A percentile compares a stretch with the other conserved stretches of the same genome.
These are phyloP conservation scores for Forbesichthys agassizii DNA, from an alignment of 2,113 vertebrate genomes.

Conservation along the genomic window DNA sequence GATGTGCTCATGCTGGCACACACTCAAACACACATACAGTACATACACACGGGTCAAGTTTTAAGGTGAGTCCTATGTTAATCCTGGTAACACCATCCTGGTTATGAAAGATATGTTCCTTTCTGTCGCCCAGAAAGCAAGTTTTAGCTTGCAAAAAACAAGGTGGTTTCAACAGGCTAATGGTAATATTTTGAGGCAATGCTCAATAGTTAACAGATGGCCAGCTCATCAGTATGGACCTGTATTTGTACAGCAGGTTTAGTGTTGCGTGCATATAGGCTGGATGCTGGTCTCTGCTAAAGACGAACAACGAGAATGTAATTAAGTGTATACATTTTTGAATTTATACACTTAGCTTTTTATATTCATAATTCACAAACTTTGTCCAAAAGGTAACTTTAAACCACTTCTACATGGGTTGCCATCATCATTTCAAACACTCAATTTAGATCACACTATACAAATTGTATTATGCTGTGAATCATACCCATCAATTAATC, in stretches of 20 bases:
- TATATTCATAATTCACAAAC: slow-evolving; percentile 19
- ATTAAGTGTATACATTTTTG: neutral
- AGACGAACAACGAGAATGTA: neutral
- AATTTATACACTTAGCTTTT: slow-evolving; percentile 57
- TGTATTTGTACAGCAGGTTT: slow-evolving; percentile 37
- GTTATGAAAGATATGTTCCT: too few relatives aligned
- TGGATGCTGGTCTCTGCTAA: slow-evolving; percentile 36
- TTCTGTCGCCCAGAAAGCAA: too few relatives aligned
- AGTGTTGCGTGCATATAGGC: slow-evolving; percentile 34
- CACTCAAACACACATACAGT: neutral
- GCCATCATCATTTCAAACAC: neutral
- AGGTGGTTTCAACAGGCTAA: slow-evolving; percentile 29
- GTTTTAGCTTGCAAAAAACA: too few relatives aligned
- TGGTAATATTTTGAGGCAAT: slow-evolving; percentile 43
- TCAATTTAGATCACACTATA: neutral
- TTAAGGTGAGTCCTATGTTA: neutral
- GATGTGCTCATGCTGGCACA: neutral
- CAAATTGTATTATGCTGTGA: neutral
- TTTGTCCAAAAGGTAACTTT: slow-evolving; percentile 6
- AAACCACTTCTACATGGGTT: neutral
- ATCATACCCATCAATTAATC: neutral
- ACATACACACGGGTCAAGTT: slow-evolving; percentile 5
- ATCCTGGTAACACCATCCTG: too few relatives aligned
- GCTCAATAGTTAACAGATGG: slow-evolving; percentile 42
- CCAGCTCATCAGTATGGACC: slow-evolving; percentile 32